Percentiles rank a stretch among this genome's conserved stretches.
Evolutionary conservation across 2,113 vertebrate species (phyloP).

Genomic region (Silurus asotus): DNA sequence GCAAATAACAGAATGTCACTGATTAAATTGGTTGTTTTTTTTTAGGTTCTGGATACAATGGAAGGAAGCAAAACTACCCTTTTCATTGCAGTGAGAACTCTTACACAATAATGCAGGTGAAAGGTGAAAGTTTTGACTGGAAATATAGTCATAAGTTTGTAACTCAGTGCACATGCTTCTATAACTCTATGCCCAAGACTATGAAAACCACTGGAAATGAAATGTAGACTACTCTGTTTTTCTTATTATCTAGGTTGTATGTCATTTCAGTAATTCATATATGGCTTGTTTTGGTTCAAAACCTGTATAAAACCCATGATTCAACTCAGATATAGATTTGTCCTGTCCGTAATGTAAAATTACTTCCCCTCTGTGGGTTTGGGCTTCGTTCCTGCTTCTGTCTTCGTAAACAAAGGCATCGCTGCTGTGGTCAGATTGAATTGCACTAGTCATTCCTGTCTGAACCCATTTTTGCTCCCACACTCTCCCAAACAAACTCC

Average conservation of each 20-base stretch:
- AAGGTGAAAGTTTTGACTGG: not conserved
- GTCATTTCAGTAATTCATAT: conserved; percentile 29
- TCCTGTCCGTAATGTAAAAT: conserved; percentile 37
- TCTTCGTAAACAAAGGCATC: conserved; percentile 39
- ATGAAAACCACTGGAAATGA: conserved; percentile 8
- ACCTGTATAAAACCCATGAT: conserved; percentile 27
- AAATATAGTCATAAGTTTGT: not conserved
- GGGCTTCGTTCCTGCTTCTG: conserved; percentile 11
- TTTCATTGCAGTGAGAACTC: not conserved
- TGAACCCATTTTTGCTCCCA: conserved; percentile 45
- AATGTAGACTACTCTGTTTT: conserved; percentile 7
- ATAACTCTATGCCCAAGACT: not conserved
- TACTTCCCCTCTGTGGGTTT: conserved; percentile 33
- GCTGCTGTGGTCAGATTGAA: conserved; percentile 39
- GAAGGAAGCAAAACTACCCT: not conserved
- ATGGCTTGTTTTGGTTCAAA: conserved; percentile 27
- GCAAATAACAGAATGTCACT: not conserved
- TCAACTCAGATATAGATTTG: conserved; percentile 33
- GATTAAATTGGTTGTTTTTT: not conserved
- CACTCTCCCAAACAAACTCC: conserved; percentile 42
- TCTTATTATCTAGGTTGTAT: conserved; percentile 9
- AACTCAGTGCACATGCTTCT: not conserved
- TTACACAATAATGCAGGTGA: not conserved
- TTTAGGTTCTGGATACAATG: not conserved
- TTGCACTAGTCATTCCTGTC: conserved; percentile 43